These are phyloP conservation scores for Meteorus cinctellus DNA, from an alignment of 2,888 invertebrate species.

Conservation along the genomic window DNA sequence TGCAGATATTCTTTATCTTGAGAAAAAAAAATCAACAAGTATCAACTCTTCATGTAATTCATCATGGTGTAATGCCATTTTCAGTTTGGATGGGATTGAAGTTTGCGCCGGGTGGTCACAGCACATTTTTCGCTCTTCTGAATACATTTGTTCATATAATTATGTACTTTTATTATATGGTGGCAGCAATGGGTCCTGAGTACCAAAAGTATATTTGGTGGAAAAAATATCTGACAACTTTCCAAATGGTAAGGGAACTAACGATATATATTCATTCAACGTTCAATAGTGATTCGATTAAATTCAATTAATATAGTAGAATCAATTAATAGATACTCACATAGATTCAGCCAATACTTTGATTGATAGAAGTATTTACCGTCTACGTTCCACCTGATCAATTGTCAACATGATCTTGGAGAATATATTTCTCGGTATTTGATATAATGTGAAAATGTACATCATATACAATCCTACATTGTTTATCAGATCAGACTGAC, in stretches of 20 bases:
- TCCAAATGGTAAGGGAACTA: slow-evolving; percentile 87
- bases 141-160: slow-evolving; percentile 97
- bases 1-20: slow-evolving; percentile 90
- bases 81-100: slow-evolving; percentile 95
- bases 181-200: slow-evolving; percentile 93
- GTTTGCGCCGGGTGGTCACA: slow-evolving; percentile 97
- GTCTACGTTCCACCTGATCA: no score
- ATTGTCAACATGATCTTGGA: no score
- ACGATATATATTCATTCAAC: background rate
- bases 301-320: no score
- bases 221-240: slow-evolving; percentile 95
- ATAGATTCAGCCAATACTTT: no score
- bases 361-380: no score
- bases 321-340: no score
- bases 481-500: no score
- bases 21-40: slow-evolving; percentile 96
- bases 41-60: slow-evolving; percentile 95
- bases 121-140: slow-evolving; percentile 95
- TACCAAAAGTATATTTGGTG: slow-evolving; percentile 98
- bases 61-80: slow-evolving; percentile 97
- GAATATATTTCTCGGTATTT: no score
- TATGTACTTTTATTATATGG: slow-evolving; percentile 98
- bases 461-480: no score
- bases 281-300: background rate
- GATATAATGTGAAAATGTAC: no score